phyloP scores from a whole-genome alignment of 2,113 vertebrate species.

The Xiphophorus maculatus region DNA sequence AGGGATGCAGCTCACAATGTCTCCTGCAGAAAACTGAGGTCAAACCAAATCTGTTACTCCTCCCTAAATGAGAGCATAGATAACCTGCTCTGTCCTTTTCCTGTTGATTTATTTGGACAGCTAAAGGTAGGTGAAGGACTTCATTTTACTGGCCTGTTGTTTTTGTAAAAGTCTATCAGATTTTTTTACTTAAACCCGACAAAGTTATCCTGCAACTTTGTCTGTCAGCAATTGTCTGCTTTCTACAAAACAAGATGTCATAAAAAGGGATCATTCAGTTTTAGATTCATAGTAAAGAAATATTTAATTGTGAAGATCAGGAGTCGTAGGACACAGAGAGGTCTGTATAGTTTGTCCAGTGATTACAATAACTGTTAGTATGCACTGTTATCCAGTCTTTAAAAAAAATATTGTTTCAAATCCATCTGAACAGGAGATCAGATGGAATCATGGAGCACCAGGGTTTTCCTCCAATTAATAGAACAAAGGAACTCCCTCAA shows the following conservation, averaged over 20 bases:
- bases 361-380: not conserved
- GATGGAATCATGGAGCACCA: not conserved
- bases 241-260: not conserved
- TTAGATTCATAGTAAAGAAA: not conserved
- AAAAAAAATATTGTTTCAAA: not conserved
- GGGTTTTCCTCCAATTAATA: not conserved
- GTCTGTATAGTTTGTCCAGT: not conserved
- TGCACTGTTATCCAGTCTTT: not conserved
- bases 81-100: not conserved
- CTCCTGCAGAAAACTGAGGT: not conserved
- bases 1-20: not conserved
- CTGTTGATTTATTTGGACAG: constrained; percentile 1
- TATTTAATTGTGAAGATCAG: not conserved
- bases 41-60: not conserved
- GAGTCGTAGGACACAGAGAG: not conserved
- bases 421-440: too few species aligned
- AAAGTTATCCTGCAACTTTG: not conserved
- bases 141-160: not conserved
- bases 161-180: not conserved
- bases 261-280: not conserved
- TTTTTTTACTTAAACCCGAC: not conserved
- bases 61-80: not conserved
- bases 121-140: not conserved
- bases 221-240: not conserved
- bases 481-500: not conserved